Base-by-base conservation (phyloP, 2,113 vertebrate genomes). In the Dascyllus trimaculatus region DNA sequence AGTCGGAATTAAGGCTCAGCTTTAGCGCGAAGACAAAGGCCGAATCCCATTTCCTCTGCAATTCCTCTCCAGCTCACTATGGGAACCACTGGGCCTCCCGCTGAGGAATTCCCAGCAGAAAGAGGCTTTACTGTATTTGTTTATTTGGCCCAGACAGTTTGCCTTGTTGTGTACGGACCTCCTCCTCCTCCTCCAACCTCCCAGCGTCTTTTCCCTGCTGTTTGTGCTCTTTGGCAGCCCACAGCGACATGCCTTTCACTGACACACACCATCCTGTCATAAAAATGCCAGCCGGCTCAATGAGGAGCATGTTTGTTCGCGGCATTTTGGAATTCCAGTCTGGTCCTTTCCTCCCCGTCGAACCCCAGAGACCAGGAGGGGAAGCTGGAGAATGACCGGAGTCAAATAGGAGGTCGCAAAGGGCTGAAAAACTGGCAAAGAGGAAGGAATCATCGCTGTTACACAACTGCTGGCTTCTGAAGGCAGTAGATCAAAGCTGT, bases 191-290 rank as follows among this genome's bases (percentile, higher is more conserved):
- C 13, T 11, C 4, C 53, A 17, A 19, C 5, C 25, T 18, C 62
- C 8, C n/a, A 2, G 53, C 26, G 13, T 62, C 35, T 73, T 48
- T 56, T 57, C 71, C n/a, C 70, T 18, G 10, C 63, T 72, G 75
- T 35, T 53, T 56, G 70, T 40, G 72, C 49, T 70, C 65, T 63
- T 35, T 26, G 21, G 76, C 73, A 75, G 68, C 51, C 72, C 66
- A 71, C 78, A 53, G 81, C 25, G 15, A 77, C 83, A 72, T 71
- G 81, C 86, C 74, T 80, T 78, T 78, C 86, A 66, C 84, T 26
- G 35, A 77, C 80, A 75, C 84, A 78, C 87, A 78, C 59, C 80
- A 84, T 85, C 75, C 86, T 89, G 88, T 88, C 90, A 90, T 90
- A 86, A 92, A 91, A 89, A 82, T 77, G 72, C 84, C 87, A 75